These are phyloP conservation scores for Mobula hypostoma DNA, from an alignment of 2,113 vertebrate species.

Conservation along the genomic window DNA sequence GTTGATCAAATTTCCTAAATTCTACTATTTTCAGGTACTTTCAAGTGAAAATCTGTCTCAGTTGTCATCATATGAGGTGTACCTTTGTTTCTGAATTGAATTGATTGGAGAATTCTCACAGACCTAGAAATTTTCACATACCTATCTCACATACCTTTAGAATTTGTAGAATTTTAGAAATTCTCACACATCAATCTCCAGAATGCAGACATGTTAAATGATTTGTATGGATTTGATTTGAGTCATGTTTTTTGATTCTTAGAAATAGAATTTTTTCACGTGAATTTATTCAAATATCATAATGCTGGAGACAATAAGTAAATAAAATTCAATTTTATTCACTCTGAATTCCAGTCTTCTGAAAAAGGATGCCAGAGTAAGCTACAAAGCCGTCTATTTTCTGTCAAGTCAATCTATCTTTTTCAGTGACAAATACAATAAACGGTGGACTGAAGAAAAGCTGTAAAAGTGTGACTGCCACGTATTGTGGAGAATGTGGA, in stretches of 20 bases:
- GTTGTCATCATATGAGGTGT: neutral
- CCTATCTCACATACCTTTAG: too few relatives aligned
- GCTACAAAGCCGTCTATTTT: neutral
- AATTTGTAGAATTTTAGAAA: neutral
- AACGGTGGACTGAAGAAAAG: neutral
- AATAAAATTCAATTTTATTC: neutral
- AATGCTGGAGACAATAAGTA: neutral
- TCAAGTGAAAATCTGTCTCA: neutral
- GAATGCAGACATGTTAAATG: neutral
- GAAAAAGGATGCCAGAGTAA: neutral
- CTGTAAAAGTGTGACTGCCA: slow-evolving; percentile 25
- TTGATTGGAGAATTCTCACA: neutral
- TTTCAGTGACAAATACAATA: neutral
- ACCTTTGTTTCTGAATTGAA: neutral
- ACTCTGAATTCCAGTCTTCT: neutral
- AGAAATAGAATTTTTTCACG: slow-evolving; percentile 1
- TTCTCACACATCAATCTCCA: neutral
- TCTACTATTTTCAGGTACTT: neutral
- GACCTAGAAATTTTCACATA: neutral
- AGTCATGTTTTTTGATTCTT: neutral
- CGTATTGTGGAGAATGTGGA: slow-evolving; percentile 32
- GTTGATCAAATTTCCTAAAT: neutral
- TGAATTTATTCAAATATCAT: neutral
- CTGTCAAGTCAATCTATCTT: neutral
- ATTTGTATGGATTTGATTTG: neutral